A percentile compares a stretch with the other conserved stretches of the same genome.
Conservation (phyloP, 2,113 vertebrate genomes). For the Xyliphius kryptos region DNA sequence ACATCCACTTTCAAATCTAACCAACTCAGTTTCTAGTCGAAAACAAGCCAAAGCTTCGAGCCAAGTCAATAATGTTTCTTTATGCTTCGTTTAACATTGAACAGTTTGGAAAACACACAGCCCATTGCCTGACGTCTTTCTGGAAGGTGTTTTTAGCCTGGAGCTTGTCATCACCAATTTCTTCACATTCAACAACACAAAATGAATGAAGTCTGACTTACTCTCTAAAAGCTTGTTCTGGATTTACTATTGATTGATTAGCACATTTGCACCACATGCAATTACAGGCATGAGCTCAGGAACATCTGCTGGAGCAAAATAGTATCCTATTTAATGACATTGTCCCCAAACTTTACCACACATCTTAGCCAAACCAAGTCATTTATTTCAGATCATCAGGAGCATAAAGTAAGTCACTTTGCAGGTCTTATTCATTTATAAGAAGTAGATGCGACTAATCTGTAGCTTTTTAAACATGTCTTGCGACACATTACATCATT, state of each 20-base stretch:
- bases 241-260: not conserved
- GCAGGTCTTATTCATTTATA: not conserved
- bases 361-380: not conserved
- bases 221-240: not conserved
- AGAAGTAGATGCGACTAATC: not conserved
- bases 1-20: not conserved
- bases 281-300: not conserved
- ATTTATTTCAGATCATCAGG: not conserved
- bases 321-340: not conserved
- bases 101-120: not conserved
- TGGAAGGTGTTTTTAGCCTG: not conserved
- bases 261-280: not conserved
- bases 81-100: not conserved
- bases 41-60: not conserved
- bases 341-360: not conserved
- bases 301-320: not conserved
- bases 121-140: not conserved
- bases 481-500: not conserved
- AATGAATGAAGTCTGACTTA: not conserved
- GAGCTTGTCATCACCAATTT: not conserved
- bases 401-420: not conserved
- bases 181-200: not conserved
- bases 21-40: not conserved
- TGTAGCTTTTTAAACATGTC: not conserved
- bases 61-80: not conserved